Conservation (phyloP, 2,888 invertebrate genomes). For the Timema podura region DNA sequence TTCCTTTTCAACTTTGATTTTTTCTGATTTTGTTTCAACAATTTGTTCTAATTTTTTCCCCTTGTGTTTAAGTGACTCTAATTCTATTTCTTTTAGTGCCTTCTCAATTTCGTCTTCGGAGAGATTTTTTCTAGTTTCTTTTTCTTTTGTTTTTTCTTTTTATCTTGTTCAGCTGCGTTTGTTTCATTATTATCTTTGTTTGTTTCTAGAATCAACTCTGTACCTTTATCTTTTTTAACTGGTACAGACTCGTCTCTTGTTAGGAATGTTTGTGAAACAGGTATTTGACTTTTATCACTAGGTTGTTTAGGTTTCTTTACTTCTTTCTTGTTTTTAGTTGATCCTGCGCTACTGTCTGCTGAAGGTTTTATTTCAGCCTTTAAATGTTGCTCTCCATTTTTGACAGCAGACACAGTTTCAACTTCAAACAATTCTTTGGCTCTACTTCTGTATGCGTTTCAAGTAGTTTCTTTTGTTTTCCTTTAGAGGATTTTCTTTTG, state of each 20-base stretch:
- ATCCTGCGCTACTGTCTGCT: slow-evolving; percentile 15
- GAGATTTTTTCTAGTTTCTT: slow-evolving; percentile 6
- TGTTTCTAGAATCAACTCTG: neutral
- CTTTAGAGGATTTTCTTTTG: slow-evolving; percentile 16
- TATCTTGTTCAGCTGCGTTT: slow-evolving; percentile 28
- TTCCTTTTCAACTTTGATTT: slow-evolving; percentile 6
- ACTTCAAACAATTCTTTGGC: slow-evolving; percentile 3
- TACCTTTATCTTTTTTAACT: neutral
- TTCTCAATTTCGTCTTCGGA: slow-evolving; percentile 47
- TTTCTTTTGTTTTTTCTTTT: slow-evolving; percentile 21
- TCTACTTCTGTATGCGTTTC: slow-evolving; percentile 7
- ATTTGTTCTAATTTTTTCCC: slow-evolving; percentile 16
- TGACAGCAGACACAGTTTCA: slow-evolving; percentile 16
- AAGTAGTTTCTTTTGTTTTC: slow-evolving; percentile 17
- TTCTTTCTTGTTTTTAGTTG: slow-evolving; percentile 17
- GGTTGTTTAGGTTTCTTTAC: slow-evolving; percentile 15
- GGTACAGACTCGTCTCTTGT: neutral
- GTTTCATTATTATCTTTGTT: slow-evolving; percentile 6
- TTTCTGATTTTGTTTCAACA: slow-evolving; percentile 15
- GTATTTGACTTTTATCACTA: slow-evolving; percentile 11
- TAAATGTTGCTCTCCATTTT: slow-evolving; percentile 20
- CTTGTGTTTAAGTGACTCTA: slow-evolving; percentile 20
- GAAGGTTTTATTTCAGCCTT: neutral
- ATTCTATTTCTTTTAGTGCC: slow-evolving; percentile 47
- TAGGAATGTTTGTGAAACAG: slow-evolving; percentile 24